Conservation (phyloP, 1,140 invertebrate genomes). For the Leptoteleia sp. region DNA sequence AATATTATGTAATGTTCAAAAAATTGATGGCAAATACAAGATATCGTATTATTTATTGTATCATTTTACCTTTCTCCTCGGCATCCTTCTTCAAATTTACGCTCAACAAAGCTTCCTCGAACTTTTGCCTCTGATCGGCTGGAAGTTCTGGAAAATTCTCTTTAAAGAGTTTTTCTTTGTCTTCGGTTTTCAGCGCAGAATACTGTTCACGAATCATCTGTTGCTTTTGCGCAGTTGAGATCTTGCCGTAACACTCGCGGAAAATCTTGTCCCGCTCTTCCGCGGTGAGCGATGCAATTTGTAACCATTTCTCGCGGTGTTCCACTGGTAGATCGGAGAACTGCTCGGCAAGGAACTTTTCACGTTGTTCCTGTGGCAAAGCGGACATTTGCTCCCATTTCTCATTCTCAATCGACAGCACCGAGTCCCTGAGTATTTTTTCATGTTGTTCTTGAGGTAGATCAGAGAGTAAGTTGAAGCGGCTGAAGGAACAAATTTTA, state of each 20-base stretch:
- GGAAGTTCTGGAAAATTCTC: conserved; percentile 80
- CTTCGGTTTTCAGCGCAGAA: conserved; percentile 76
- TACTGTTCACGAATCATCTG: conserved; percentile 79
- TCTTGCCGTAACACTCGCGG: conserved; percentile 73
- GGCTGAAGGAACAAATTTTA: conserved; percentile 32
- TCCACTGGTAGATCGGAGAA: conserved; percentile 78
- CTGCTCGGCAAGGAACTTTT: conserved; percentile 77
- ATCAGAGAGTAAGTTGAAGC: conserved; percentile 76
- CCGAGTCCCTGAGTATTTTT: conserved; percentile 78
- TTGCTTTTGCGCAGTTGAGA: conserved; percentile 77
- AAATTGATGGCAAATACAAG: too few relatives aligned
- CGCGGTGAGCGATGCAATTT: conserved; percentile 77
- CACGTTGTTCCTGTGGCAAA: conserved; percentile 76
- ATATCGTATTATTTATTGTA: too few relatives aligned
- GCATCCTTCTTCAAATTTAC: conserved; percentile 70
- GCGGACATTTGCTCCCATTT: conserved; percentile 80
- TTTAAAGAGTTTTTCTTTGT: conserved; percentile 78
- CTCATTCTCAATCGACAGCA: conserved; percentile 78
- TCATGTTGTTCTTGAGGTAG: conserved; percentile 78
- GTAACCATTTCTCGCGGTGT: conserved; percentile 77
- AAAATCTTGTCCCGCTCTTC: conserved; percentile 78
- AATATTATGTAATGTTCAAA: too few relatives aligned
- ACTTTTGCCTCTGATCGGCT: conserved; percentile 75
- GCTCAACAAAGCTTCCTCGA: conserved; percentile 77
- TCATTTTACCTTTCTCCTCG: conserved; percentile 20